Evolutionary conservation across 1,140 invertebrate species (phyloP).

Genomic region (Achatina immaculata): DNA sequence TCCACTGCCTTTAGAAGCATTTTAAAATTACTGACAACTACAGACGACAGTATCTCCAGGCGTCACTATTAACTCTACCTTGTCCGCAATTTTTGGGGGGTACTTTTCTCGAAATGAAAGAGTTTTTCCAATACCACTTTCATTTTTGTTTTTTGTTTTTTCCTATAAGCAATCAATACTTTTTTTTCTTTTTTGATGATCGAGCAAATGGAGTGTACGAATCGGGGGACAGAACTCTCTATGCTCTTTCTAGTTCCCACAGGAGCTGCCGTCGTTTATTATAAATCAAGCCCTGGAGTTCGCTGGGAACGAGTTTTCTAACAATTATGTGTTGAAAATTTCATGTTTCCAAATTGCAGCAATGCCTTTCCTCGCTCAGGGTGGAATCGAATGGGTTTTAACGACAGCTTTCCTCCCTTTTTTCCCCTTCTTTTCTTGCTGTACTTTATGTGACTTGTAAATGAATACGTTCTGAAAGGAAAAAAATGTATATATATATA

Average conservation of each 20-base stretch:
- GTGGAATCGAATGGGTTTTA: not conserved
- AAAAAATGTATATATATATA: too few relatives aligned
- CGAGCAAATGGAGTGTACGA: not conserved
- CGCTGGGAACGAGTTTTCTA: not conserved
- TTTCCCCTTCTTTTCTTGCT: not conserved
- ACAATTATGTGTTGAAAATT: conserved; percentile 12
- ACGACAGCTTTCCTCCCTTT: too few relatives aligned
- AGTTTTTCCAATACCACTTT: too few relatives aligned
- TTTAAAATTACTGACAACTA: too few relatives aligned
- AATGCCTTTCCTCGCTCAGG: conserved; percentile 7
- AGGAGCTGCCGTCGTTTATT: not conserved
- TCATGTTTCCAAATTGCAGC: conserved; percentile 9
- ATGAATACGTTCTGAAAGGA: too few relatives aligned
- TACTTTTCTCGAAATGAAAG: too few relatives aligned
- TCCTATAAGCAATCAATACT: not conserved
- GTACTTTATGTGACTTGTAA: not conserved
- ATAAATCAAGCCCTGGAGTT: not conserved
- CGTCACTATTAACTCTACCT: too few relatives aligned
- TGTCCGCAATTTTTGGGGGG: too few relatives aligned
- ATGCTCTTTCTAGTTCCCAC: not conserved
- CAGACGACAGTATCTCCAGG: too few relatives aligned
- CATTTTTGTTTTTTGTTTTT: too few relatives aligned
- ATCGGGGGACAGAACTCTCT: not conserved
- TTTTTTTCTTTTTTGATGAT: not conserved
- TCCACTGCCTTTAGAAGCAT: too few relatives aligned